Percentiles rank a stretch among this genome's conserved stretches.
phyloP scores from a whole-genome alignment of 2,888 invertebrate genomes.

The Leptogaster cylindrica region DNA sequence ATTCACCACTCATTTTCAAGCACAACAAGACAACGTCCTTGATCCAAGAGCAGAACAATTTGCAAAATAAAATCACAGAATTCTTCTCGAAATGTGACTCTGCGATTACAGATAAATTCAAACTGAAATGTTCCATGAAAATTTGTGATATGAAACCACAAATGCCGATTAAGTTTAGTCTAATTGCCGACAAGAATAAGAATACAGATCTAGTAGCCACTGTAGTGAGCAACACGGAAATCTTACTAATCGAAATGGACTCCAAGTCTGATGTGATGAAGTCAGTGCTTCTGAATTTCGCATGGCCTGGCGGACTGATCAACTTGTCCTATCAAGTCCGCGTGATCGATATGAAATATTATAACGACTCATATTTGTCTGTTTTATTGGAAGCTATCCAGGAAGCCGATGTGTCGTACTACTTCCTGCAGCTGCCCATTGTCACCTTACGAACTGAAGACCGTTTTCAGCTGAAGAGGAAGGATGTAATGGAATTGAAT shows the following conservation, averaged over 20 bases:
- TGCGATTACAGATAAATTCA: conserved; percentile 70
- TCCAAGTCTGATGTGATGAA: conserved; percentile 60
- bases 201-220: conserved; percentile 55
- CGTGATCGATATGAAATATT: conserved; percentile 77
- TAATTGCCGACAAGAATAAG: conserved; percentile 53
- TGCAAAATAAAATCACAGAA: conserved; percentile 70
- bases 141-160: conserved; percentile 58
- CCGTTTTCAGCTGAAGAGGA: no score
- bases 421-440: conserved; percentile 63
- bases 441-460: no score
- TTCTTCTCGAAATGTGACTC: conserved; percentile 73
- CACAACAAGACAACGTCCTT: conserved; percentile 79
- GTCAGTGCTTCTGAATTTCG: conserved; percentile 66
- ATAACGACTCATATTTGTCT: conserved; percentile 71
- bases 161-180: conserved; percentile 50
- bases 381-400: conserved; percentile 68
- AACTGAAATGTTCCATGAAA: conserved; percentile 64
- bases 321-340: conserved; percentile 57
- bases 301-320: conserved; percentile 57
- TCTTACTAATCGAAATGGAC: conserved; percentile 57
- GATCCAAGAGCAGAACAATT: conserved; percentile 77
- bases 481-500: no score
- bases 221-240: conserved; percentile 54
- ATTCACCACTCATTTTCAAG: conserved; percentile 75
- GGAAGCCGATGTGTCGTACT: conserved; percentile 64